phyloP scores from a whole-genome alignment of 2,888 invertebrate genomes.

The Lasioglossum pauxillum region DNA sequence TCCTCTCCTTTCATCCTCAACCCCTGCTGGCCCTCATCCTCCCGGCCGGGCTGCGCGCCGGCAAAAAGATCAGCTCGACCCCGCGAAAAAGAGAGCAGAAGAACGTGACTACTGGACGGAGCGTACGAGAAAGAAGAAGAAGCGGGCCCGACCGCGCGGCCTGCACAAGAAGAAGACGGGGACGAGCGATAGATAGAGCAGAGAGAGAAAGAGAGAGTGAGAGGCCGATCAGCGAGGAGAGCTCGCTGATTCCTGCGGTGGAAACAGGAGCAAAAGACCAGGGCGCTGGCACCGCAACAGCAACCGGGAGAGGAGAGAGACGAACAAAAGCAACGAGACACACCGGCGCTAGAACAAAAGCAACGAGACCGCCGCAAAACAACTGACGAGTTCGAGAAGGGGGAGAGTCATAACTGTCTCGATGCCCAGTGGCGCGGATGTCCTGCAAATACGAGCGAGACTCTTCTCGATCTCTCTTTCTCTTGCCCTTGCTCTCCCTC shows the following conservation, averaged over 20 bases:
- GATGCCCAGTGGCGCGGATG: conserved; percentile 81
- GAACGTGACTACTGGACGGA: conserved; percentile 70
- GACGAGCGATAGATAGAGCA: conserved; percentile 11
- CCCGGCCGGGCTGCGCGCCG: conserved; percentile 65
- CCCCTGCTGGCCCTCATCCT: conserved; percentile 59
- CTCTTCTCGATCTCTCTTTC: conserved; percentile 9
- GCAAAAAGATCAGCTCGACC: conserved; percentile 67
- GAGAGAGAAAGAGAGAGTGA: conserved; percentile 26
- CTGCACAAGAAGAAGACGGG: conserved; percentile 26
- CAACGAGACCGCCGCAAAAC: conserved; percentile 76
- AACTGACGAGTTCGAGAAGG: conserved; percentile 77
- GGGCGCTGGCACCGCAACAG: conserved; percentile 68
- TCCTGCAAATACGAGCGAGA: conserved; percentile 72
- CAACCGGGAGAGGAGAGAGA: conserved; percentile 41
- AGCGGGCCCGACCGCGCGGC: conserved; percentile 38
- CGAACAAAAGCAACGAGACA: conserved; percentile 71
- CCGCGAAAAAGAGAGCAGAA: conserved; percentile 70
- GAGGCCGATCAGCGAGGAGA: conserved; percentile 18
- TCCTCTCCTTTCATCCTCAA: conserved; percentile 59
- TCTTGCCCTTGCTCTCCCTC: not conserved
- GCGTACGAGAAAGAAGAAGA: conserved; percentile 45
- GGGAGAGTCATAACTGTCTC: conserved; percentile 82
- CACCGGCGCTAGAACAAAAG: conserved; percentile 70
- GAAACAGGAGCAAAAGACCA: conserved; percentile 78
- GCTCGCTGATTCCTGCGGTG: conserved; percentile 64